Evolutionary conservation across 2,888 invertebrate species (phyloP).

Genomic region (Bimastos eiseni): DNA sequence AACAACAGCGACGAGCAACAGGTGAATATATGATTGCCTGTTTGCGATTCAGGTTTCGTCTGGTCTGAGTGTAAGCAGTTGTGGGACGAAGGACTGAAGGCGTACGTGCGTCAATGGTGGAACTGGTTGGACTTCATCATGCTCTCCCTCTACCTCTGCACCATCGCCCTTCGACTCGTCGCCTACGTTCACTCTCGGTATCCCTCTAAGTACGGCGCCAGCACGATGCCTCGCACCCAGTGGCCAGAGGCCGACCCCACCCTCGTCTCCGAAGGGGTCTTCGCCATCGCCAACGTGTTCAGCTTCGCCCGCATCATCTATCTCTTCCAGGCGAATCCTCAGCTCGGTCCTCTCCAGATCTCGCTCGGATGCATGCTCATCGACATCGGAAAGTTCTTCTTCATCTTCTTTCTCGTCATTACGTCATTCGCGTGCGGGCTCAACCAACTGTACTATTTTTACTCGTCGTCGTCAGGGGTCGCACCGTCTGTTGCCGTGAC

Average conservation of each 20-base stretch:
- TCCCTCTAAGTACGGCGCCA: conserved; percentile 58
- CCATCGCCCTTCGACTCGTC: conserved; percentile 64
- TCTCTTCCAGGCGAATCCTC: conserved; percentile 67
- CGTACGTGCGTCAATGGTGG: conserved; percentile 67
- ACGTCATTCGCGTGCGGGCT: conserved; percentile 68
- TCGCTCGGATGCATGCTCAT: conserved; percentile 67
- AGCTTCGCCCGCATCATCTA: conserved; percentile 67
- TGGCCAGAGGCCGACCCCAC: conserved; percentile 67
- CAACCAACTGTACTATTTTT: conserved; percentile 73
- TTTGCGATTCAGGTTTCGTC: background rate
- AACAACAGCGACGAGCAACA: background rate
- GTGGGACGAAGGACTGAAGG: conserved; percentile 67
- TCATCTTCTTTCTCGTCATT: conserved; percentile 65
- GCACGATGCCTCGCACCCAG: conserved; percentile 58
- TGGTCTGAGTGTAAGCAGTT: conserved; percentile 68
- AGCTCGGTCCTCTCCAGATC: conserved; percentile 67
- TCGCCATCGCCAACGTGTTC: conserved; percentile 68
- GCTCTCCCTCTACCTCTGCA: conserved; percentile 66
- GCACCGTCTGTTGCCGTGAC: background rate
- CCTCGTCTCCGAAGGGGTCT: conserved; percentile 66
- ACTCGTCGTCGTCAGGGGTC: conserved; percentile 46
- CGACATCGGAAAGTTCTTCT: conserved; percentile 66
- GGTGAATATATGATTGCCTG: no score
- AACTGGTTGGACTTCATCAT: conserved; percentile 69
- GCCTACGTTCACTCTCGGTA: conserved; percentile 56